A percentile compares a stretch with the other conserved stretches of the same genome.
Evolutionary conservation across 2,113 vertebrate genomes (phyloP).

Genomic region (Nematolebias whitei): DNA sequence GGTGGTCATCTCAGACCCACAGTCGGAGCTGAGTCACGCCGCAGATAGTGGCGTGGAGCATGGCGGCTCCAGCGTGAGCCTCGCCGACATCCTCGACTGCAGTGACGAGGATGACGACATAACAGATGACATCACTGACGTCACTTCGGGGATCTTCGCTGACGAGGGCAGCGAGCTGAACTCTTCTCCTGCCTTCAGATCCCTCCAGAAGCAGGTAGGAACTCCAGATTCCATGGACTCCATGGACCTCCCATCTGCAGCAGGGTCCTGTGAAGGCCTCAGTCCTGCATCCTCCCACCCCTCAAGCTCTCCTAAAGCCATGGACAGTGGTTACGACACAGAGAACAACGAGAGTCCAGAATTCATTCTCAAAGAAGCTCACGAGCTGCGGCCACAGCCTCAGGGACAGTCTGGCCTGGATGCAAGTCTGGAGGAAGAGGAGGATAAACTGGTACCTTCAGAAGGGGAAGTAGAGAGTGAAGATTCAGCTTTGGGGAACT

Average conservation of each 20-base stretch:
- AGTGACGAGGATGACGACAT: slow-evolving; percentile 75
- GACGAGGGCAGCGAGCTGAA: slow-evolving; percentile 80
- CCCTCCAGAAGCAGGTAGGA: slow-evolving; percentile 87
- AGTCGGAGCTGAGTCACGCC: slow-evolving; percentile 63
- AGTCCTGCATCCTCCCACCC: slow-evolving; percentile 76
- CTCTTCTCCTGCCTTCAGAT: slow-evolving; percentile 73
- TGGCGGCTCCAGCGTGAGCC: slow-evolving; percentile 75
- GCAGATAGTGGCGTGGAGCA: slow-evolving; percentile 69
- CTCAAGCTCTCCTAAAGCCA: slow-evolving; percentile 84
- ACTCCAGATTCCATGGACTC: slow-evolving; percentile 89
- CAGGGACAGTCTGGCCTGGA: slow-evolving; percentile 36
- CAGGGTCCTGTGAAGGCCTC: slow-evolving; percentile 82
- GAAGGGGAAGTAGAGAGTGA: slow-evolving; percentile 6
- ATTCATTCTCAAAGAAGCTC: slow-evolving; percentile 90
- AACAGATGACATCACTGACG: slow-evolving; percentile 81
- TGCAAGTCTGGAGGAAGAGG: slow-evolving; percentile 55
- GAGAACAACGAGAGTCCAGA: slow-evolving; percentile 96
- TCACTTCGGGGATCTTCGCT: slow-evolving; percentile 83
- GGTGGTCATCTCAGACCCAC: slow-evolving; percentile 58
- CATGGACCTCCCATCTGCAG: slow-evolving; percentile 84
- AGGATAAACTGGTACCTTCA: not conserved
- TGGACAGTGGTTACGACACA: slow-evolving; percentile 96
- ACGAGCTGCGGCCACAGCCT: slow-evolving; percentile 80
- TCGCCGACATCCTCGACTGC: slow-evolving; percentile 78
- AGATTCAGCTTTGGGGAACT: slow-evolving; percentile 34